Evolutionary conservation across 2,888 invertebrate genomes (phyloP).

Genomic region (Scaptomyza parva): DNA sequence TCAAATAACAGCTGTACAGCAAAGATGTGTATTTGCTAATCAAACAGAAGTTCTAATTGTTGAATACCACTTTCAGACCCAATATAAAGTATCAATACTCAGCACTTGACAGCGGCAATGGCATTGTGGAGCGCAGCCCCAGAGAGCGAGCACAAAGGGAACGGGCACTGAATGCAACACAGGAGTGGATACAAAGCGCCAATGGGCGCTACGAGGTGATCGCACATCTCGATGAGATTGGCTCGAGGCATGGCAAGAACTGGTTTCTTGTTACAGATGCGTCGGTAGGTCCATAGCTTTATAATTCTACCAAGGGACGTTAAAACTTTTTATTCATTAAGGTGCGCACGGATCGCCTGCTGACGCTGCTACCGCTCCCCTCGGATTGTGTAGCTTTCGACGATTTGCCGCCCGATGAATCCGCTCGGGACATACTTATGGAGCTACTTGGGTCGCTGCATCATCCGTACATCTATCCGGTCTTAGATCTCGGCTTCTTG

Average conservation of each 20-base stretch:
- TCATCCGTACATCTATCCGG: constrained; percentile 96
- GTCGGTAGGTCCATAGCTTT: constrained; percentile 85
- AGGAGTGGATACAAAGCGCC: constrained; percentile 86
- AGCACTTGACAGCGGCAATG: constrained; percentile 87
- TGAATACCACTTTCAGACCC: constrained; percentile 77
- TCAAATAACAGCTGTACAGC: constrained; percentile 15
- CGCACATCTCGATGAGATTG: constrained; percentile 92
- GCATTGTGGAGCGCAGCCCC: constrained; percentile 87
- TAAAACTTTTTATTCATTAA: constrained; percentile 26
- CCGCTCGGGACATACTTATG: constrained; percentile 89
- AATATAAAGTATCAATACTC: constrained; percentile 87
- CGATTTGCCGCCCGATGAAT: constrained; percentile 87
- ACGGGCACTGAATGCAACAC: constrained; percentile 88
- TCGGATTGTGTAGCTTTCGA: constrained; percentile 85
- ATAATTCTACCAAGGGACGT: neutral
- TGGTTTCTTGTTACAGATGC: constrained; percentile 96
- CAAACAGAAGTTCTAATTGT: neutral
- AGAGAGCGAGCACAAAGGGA: constrained; percentile 88
- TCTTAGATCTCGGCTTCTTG: constrained; percentile 93
- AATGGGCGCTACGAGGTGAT: constrained; percentile 91
- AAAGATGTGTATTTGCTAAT: neutral
- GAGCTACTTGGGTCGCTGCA: constrained; percentile 94
- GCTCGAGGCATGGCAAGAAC: constrained; percentile 93
- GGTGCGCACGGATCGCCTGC: constrained; percentile 85
- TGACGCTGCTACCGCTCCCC: constrained; percentile 85